These are phyloP conservation scores for Trichomycterus rosablanca DNA, from an alignment of 2,113 vertebrate species.

Conservation along the genomic window DNA sequence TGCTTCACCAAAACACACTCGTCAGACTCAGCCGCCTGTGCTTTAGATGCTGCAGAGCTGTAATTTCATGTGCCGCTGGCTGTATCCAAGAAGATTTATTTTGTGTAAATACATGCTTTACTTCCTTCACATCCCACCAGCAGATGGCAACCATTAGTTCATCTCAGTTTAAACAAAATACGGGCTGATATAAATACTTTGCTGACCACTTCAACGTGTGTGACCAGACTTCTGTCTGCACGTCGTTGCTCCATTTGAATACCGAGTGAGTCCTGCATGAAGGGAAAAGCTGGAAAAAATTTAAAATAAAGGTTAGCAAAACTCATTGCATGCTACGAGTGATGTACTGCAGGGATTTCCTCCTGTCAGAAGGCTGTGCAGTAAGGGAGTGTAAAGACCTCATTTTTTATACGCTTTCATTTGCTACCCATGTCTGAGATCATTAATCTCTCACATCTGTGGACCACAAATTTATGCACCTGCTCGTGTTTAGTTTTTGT, in stretches of 20 bases:
- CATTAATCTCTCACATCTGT: too few relatives aligned
- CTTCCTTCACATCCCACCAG: constrained; percentile 40
- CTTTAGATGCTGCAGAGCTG: constrained; percentile 44
- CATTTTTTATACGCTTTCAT: constrained; percentile 15
- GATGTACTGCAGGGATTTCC: constrained; percentile 22
- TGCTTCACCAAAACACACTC: constrained; percentile 42
- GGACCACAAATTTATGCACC: too few relatives aligned
- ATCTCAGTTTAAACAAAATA: constrained; percentile 42
- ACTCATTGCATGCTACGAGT: constrained; percentile 13
- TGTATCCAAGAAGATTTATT: constrained; percentile 50
- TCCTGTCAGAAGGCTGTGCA: constrained; percentile 26
- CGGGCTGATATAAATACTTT: constrained; percentile 44
- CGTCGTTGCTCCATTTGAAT: constrained; percentile 35
- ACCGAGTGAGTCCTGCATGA: constrained; percentile 8
- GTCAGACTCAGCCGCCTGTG: constrained; percentile 42
- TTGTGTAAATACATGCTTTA: constrained; percentile 51
- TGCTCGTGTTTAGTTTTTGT: too few relatives aligned
- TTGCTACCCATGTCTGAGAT: neutral
- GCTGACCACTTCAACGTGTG: constrained; percentile 46
- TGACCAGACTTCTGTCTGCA: constrained; percentile 40
- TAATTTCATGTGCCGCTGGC: constrained; percentile 49
- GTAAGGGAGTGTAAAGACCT: constrained; percentile 3
- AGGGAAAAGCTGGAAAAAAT: constrained; percentile 19
- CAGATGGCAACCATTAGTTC: constrained; percentile 40
- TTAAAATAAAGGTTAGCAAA: constrained; percentile 7